phyloP scores from a whole-genome alignment of 1,140 invertebrate species.

The Bombus vancouverensis region DNA sequence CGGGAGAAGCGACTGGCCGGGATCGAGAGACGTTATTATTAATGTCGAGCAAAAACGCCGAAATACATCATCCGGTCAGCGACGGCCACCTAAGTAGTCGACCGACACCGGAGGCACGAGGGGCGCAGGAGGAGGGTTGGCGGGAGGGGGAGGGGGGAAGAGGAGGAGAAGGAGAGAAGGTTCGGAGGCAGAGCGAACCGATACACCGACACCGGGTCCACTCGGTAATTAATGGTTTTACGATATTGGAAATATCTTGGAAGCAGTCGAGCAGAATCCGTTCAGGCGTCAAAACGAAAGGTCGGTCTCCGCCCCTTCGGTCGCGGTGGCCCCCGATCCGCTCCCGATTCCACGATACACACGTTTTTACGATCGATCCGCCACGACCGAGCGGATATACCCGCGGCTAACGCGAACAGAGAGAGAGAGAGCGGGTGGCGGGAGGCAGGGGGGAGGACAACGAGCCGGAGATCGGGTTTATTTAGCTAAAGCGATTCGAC shows the following conservation, averaged over 20 bases:
- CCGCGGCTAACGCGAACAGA: background rate
- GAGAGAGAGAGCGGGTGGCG: background rate
- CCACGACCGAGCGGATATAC: background rate
- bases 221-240: slow-evolving; percentile 81
- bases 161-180: slow-evolving; percentile 52
- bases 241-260: slow-evolving; percentile 78
- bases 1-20: slow-evolving; percentile 30
- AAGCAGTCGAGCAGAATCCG: slow-evolving; percentile 68
- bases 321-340: slow-evolving; percentile 26
- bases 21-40: slow-evolving; percentile 73
- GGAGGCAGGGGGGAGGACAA: too few relatives aligned
- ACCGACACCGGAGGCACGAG: slow-evolving; percentile 17
- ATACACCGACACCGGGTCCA: slow-evolving; percentile 70
- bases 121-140: slow-evolving; percentile 13
- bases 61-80: slow-evolving; percentile 77
- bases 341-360: slow-evolving; percentile 43
- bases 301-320: slow-evolving; percentile 14
- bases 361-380: slow-evolving; percentile 44
- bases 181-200: slow-evolving; percentile 59
- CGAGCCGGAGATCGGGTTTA: slow-evolving; percentile 10
- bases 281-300: slow-evolving; percentile 63
- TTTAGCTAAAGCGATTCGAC: slow-evolving; percentile 39
- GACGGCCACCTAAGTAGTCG: slow-evolving; percentile 79
- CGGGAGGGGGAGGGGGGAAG: slow-evolving; percentile 10
- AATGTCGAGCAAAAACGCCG: slow-evolving; percentile 78